These are phyloP conservation scores for Collichthys lucidus DNA, from an alignment of 2,113 vertebrate species.

Conservation along the genomic window DNA sequence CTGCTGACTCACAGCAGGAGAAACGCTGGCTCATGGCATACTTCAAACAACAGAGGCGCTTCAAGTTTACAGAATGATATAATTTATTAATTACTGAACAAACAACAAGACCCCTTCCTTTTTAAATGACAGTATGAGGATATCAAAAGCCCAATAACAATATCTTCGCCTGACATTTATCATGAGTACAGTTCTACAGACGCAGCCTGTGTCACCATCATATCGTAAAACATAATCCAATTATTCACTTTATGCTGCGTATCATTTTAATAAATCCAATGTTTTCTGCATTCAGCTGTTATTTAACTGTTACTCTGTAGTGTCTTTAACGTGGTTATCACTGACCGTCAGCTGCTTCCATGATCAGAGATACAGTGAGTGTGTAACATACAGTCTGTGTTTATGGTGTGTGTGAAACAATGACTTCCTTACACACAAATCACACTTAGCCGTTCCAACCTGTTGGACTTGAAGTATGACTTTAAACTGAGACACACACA, in stretches of 20 bases:
- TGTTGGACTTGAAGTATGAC: conserved; percentile 1
- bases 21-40: neutral
- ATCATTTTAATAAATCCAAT: neutral
- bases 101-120: conserved; percentile 19
- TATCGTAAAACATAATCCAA: neutral
- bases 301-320: neutral
- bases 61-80: conserved; percentile 31
- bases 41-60: conserved; percentile 24
- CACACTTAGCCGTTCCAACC: neutral
- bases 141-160: neutral
- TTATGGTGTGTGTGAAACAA: neutral
- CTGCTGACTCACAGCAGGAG: neutral
- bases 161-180: conserved; percentile 21
- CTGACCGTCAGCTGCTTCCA: neutral
- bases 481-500: neutral
- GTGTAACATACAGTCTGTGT: neutral
- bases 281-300: too few species aligned
- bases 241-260: conserved; percentile 1
- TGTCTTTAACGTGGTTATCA: neutral
- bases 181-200: conserved; percentile 1
- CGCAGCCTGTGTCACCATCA: neutral
- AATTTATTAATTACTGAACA: conserved; percentile 38
- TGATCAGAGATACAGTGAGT: neutral
- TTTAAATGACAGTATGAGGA: neutral
- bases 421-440: neutral